Evolutionary conservation across 2,797 vertebrate species (phyloP), one percentile per base, ranked within the genome.

Genomic region (Gymnopithys bicolor): DNA sequence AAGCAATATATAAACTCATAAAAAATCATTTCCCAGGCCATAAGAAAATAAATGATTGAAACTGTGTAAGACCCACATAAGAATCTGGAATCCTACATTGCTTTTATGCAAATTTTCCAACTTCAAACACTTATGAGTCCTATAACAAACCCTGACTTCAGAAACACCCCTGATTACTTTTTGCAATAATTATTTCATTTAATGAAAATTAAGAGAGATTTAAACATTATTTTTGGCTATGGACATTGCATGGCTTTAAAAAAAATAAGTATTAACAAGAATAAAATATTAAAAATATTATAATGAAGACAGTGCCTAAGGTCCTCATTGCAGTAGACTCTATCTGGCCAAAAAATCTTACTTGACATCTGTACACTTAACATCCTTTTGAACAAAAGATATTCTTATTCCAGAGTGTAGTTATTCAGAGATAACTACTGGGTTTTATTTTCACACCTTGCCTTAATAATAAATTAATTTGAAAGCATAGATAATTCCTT

Each of bases 401-500:
- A 88, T 63, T 80, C 33, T 66, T 83, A 80, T 74, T 90, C 41
- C 69, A 69, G 37, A 75, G 43, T 5, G 56, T 0, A 76, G 59
- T 24, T 71, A 35, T 74, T 83, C 52, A 83, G 84, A 80, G 64
- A 75, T 46, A 81, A 33, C 13, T 81, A 46, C 33, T 68, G 53
- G 62, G 75, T 77, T 87, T 85, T 74, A 89, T 82, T 93, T 89
- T 87, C 63, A 70, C 33, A 85, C 41, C 17, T 60, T 89, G 56
- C 37, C 60, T 89, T 94, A 87, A 89, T 68, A 88, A 69, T 39
- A 82, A 93, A 89, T 64, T 76, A 60, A 76, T 55, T 13, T 83
- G 39, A 88, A 93, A 94, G 48, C 35, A 49, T 2, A 92, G 75
- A 93, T 76, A 91, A 91, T 90, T 67, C 58, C n/a, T 70, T 63